Evolutionary conservation across 2,797 vertebrate genomes (phyloP).

Genomic region (Artibeus lituratus): DNA sequence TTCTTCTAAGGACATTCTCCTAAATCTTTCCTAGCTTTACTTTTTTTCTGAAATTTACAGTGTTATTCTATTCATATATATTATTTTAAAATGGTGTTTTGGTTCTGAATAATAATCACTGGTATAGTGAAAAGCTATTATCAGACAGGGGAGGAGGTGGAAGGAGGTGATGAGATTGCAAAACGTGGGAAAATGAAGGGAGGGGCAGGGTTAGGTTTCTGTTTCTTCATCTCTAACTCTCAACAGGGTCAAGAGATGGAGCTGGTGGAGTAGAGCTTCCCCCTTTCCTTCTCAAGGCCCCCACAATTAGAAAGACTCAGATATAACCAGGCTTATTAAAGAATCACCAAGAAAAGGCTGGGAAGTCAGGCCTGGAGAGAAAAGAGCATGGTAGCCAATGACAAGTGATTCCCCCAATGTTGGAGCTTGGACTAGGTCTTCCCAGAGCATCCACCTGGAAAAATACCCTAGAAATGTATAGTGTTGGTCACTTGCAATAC

Average conservation of each 20-base stretch:
- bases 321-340: not conserved
- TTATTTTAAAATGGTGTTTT: not conserved
- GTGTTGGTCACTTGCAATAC: not conserved
- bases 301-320: not conserved
- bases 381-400: not conserved
- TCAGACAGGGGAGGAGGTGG: not conserved
- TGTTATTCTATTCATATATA: not conserved
- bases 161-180: not conserved
- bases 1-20: not conserved
- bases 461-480: not conserved
- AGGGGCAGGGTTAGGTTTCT: accelerated
- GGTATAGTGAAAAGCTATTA: not conserved
- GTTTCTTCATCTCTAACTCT: not conserved
- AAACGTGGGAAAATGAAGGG: not conserved
- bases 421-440: not conserved
- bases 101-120: not conserved
- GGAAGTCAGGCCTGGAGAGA: not conserved
- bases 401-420: not conserved
- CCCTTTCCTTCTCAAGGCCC: not conserved
- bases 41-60: not conserved
- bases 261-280: not conserved
- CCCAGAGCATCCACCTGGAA: not conserved
- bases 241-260: not conserved
- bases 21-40: not conserved
- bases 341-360: not conserved